A percentile compares a stretch with the other conserved stretches of the same genome.
phyloP scores from a whole-genome alignment of 2,888 invertebrate genomes.

The Pheosia gnoma region DNA sequence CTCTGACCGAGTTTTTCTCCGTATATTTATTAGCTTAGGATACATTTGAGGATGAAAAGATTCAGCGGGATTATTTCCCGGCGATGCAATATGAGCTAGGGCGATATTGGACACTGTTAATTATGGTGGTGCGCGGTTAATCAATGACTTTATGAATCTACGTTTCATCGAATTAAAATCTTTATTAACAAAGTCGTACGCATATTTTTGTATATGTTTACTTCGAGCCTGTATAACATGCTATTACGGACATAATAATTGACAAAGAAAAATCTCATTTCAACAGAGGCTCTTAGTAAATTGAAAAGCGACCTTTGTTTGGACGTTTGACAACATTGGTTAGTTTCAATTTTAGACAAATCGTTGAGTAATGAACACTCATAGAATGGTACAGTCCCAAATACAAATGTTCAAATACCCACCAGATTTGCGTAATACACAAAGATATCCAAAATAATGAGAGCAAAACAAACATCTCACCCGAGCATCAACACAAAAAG shows the following conservation, averaged over 20 bases:
- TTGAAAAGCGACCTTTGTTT: neutral
- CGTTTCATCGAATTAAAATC: neutral
- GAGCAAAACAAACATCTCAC: conserved; percentile 63
- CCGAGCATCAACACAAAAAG: conserved; percentile 67
- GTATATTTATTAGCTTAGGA: conserved; percentile 77
- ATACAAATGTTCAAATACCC: conserved; percentile 40
- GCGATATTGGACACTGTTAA: conserved; percentile 56
- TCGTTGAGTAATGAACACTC: neutral
- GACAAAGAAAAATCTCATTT: conserved; percentile 1
- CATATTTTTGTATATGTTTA: neutral
- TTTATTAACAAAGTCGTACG: conserved; percentile 1
- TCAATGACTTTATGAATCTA: neutral
- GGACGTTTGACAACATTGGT: neutral
- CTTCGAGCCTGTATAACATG: neutral
- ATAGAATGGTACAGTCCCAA: conserved; percentile 14
- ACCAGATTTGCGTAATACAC: conserved; percentile 47
- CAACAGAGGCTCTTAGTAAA: neutral
- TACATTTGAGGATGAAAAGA: conserved; percentile 70
- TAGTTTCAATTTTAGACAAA: neutral
- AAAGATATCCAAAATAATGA: conserved; percentile 53
- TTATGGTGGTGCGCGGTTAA: conserved; percentile 40
- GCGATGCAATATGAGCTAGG: conserved; percentile 62
- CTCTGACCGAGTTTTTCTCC: conserved; percentile 77
- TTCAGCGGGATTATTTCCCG: conserved; percentile 62
- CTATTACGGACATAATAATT: neutral